Percentiles rank a stretch among this genome's conserved stretches.
Conservation (phyloP, 2,888 invertebrate species). For the Apodemia duryi region DNA sequence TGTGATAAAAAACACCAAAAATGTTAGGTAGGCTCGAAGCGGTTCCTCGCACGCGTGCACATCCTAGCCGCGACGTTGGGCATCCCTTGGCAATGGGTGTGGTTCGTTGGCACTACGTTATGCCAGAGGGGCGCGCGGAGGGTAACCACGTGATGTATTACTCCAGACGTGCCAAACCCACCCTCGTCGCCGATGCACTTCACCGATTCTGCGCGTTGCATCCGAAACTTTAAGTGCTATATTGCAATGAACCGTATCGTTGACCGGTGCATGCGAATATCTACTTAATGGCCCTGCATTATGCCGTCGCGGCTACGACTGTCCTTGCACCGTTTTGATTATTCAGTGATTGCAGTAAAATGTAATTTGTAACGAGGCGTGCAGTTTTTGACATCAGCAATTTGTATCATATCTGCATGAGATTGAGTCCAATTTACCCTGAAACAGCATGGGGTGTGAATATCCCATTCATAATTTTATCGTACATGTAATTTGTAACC, state of each 20-base stretch:
- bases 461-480: slow-evolving; percentile 20
- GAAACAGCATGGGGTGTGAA: slow-evolving; percentile 13
- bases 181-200: slow-evolving; percentile 38
- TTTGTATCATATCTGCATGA: slow-evolving; percentile 21
- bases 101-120: slow-evolving; percentile 46
- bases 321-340: slow-evolving; percentile 19
- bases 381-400: slow-evolving; percentile 14
- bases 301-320: slow-evolving; percentile 22
- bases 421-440: slow-evolving; percentile 24
- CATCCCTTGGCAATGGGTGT: slow-evolving; percentile 46
- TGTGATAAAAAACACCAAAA: slow-evolving; percentile 55
- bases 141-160: slow-evolving; percentile 45
- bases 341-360: slow-evolving; percentile 21
- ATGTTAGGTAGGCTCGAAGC: slow-evolving; percentile 33
- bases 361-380: slow-evolving; percentile 18
- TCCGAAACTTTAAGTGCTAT: slow-evolving; percentile 31
- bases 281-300: slow-evolving; percentile 26
- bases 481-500: slow-evolving; percentile 14
- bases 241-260: slow-evolving; percentile 30
- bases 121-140: slow-evolving; percentile 32
- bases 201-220: slow-evolving; percentile 50
- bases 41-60: slow-evolving; percentile 18
- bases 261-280: slow-evolving; percentile 28
- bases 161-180: slow-evolving; percentile 36
- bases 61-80: slow-evolving; percentile 25